phyloP scores from a whole-genome alignment of 2,113 vertebrate genomes.

The Spilogale gracilis region DNA sequence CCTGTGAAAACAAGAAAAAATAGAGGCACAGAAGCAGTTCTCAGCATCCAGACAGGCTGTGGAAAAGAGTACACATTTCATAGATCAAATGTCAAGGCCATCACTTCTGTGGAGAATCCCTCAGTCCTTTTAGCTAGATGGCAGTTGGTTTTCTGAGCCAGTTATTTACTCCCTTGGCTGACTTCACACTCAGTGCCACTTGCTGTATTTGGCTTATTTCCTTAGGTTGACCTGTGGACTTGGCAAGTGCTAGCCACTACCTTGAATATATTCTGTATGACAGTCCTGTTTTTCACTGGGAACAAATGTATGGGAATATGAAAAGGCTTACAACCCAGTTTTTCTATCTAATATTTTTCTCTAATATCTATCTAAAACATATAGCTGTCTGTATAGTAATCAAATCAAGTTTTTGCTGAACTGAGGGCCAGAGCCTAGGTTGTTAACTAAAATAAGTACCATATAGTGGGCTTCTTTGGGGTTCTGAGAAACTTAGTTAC shows the following conservation, averaged over 20 bases:
- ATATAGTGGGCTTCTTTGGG: not conserved
- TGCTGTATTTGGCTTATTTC: not conserved
- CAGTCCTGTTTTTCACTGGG: conserved; percentile 54
- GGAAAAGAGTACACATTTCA: not conserved
- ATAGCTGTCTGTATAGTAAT: not conserved
- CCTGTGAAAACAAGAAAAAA: not conserved
- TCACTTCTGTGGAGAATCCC: not conserved
- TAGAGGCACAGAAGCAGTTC: not conserved
- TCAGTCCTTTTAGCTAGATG: not conserved
- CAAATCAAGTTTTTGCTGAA: conserved; percentile 25
- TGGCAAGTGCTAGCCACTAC: not conserved
- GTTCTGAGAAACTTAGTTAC: not conserved
- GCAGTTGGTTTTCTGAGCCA: not conserved
- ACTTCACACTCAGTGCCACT: not conserved
- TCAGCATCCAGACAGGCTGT: not conserved
- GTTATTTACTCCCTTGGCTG: not conserved
- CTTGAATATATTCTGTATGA: conserved; percentile 32
- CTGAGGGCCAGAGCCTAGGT: not conserved
- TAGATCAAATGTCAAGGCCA: not conserved
- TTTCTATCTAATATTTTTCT: conserved; percentile 4
- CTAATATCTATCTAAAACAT: not conserved
- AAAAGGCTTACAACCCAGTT: not conserved
- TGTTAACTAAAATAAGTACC: not conserved
- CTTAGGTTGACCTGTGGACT: not conserved
- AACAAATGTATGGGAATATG: not conserved